A percentile compares a stretch with the other conserved stretches of the same genome.
Conservation (phyloP, 1,140 invertebrate genomes). For the Ips typographus region DNA sequence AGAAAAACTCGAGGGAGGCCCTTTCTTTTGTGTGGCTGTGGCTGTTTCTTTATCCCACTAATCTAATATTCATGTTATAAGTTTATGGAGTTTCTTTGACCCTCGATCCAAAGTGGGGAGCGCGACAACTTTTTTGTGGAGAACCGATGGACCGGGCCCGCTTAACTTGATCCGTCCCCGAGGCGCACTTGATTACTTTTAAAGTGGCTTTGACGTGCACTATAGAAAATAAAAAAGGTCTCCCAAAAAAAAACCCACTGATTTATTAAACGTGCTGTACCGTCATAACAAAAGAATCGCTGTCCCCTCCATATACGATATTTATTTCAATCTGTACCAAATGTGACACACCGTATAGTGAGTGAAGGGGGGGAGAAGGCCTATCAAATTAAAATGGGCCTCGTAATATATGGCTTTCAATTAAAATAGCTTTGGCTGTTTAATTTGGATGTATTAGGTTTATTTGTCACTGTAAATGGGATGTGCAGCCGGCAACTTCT, state of each 20-base stretch:
- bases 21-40: slow-evolving; percentile 10
- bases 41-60: slow-evolving; percentile 23
- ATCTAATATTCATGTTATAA: slow-evolving; percentile 32
- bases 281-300: slow-evolving; percentile 17
- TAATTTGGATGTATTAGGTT: slow-evolving; percentile 36
- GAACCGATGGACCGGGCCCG: slow-evolving; percentile 14
- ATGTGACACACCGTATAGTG: slow-evolving; percentile 27
- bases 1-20: neutral
- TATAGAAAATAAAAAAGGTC: neutral
- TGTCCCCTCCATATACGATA: slow-evolving; percentile 10
- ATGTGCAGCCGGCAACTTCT: too few relatives aligned
- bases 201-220: slow-evolving; percentile 7
- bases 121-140: slow-evolving; percentile 23
- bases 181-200: slow-evolving; percentile 21
- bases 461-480: slow-evolving; percentile 33
- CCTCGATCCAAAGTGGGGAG: slow-evolving; percentile 8
- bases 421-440: slow-evolving; percentile 37
- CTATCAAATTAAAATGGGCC: slow-evolving; percentile 26
- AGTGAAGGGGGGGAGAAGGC: slow-evolving; percentile 2
- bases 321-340: slow-evolving; percentile 33
- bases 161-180: slow-evolving; percentile 15
- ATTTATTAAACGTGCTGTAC: too few relatives aligned
- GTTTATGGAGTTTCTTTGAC: slow-evolving; percentile 28
- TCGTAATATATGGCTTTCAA: slow-evolving; percentile 34
- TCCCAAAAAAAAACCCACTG: neutral